Conservation (phyloP, 2,113 vertebrate species). For the Aegithalos caudatus region DNA sequence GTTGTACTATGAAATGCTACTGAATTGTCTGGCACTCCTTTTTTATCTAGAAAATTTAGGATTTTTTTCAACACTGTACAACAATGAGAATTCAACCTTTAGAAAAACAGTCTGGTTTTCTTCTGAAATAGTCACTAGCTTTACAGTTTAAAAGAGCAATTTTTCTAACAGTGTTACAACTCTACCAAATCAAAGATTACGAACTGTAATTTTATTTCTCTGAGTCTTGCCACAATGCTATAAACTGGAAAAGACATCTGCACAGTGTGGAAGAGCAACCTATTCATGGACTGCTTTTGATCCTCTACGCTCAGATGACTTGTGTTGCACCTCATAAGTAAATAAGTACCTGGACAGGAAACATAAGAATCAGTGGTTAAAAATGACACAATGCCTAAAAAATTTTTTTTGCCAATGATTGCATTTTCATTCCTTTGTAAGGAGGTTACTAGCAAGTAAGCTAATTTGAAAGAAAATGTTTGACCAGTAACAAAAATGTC, state of each 20-base stretch:
- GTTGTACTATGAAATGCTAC: conserved; percentile 77
- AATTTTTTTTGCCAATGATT: fast-evolving
- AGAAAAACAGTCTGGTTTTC: conserved; percentile 44
- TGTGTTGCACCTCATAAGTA: not conserved
- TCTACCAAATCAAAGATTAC: not conserved
- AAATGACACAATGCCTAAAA: not conserved
- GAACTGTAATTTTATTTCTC: not conserved
- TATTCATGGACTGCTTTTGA: not conserved
- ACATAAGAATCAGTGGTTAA: not conserved
- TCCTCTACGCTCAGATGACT: not conserved
- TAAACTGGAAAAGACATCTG: not conserved
- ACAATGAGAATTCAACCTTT: conserved; percentile 67
- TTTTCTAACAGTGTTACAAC: not conserved
- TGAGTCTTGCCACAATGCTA: not conserved
- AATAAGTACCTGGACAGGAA: fast-evolving
- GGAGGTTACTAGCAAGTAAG: not conserved
- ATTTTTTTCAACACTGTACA: not conserved
- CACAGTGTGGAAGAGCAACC: not conserved
- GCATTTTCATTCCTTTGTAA: not conserved
- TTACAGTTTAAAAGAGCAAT: not conserved
- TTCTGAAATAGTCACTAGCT: not conserved
- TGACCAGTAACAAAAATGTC: not conserved
- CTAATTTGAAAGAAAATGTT: not conserved
- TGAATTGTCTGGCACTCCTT: conserved; percentile 58
- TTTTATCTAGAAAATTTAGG: not conserved